Percentiles rank a stretch among this genome's conserved stretches.
Conservation (phyloP, 2,113 vertebrate genomes). For the Oceanites oceanicus region DNA sequence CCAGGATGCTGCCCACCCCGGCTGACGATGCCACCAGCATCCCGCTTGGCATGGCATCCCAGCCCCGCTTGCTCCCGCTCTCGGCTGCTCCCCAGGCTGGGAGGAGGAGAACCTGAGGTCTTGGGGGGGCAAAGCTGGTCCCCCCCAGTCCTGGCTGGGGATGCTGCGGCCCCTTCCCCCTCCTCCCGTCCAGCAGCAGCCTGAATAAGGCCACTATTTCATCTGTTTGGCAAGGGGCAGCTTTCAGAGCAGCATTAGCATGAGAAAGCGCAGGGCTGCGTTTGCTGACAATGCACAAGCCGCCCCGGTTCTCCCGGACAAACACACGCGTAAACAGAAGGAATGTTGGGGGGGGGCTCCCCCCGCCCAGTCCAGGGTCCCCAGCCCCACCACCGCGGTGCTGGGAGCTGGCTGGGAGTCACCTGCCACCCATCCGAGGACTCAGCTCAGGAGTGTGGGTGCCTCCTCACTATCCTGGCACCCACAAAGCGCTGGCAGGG, state of each 20-base stretch:
- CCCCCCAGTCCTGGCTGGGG: not conserved
- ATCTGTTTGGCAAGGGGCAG: slow-evolving; percentile 95
- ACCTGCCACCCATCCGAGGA: not conserved
- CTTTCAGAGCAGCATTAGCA: slow-evolving; percentile 91
- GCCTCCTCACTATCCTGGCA: accelerated
- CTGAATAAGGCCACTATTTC: slow-evolving; percentile 93
- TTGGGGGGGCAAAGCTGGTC: not conserved
- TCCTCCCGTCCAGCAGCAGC: slow-evolving; percentile 71
- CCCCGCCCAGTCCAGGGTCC: not conserved
- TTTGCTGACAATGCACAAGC: slow-evolving; percentile 91
- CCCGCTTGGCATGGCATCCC: accelerated
- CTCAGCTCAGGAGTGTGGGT: not conserved
- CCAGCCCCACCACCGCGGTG: not conserved
- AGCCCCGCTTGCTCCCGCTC: not conserved
- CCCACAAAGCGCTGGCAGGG: accelerated
- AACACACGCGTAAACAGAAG: slow-evolving; percentile 96
- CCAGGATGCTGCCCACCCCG: not conserved
- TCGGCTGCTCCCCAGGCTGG: not conserved
- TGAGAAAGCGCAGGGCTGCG: slow-evolving; percentile 91
- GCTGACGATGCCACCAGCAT: not conserved
- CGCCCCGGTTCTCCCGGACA: slow-evolving; percentile 86
- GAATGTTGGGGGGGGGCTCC: slow-evolving; percentile 78
- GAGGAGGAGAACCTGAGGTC: not conserved
- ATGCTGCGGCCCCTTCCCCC: slow-evolving; percentile 39
- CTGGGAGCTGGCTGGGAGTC: not conserved